Evolutionary conservation across 2,797 vertebrate genomes (phyloP).

Genomic region (Oreochromis grahami): DNA sequence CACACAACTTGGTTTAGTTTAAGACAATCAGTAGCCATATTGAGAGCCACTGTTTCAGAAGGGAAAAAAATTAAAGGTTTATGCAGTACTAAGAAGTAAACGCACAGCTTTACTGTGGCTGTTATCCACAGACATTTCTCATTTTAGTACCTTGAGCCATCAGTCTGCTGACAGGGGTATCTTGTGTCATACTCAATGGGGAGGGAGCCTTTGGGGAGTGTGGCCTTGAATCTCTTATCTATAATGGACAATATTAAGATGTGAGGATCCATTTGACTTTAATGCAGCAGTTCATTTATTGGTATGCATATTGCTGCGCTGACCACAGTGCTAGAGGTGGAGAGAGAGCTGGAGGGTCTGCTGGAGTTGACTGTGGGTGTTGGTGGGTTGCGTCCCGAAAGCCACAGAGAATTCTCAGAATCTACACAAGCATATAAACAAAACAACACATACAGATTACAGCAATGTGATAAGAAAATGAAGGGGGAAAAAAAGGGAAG

Average conservation of each 20-base stretch:
- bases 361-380: constrained; percentile 60
- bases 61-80: background rate
- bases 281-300: background rate
- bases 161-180: constrained; percentile 75
- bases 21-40: background rate
- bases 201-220: constrained; percentile 50
- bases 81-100: background rate
- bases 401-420: constrained; percentile 81
- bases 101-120: background rate
- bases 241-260: constrained; percentile 21
- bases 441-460: background rate
- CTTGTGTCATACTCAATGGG: constrained; percentile 52
- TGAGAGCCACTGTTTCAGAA: background rate
- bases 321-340: constrained; percentile 92
- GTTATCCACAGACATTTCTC: background rate
- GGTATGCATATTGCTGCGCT: constrained; percentile 13
- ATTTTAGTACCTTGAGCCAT: constrained; percentile 81
- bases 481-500: fast-evolving
- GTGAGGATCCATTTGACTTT: background rate
- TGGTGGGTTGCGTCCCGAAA: constrained; percentile 75
- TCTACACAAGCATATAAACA: constrained; percentile 57
- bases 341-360: constrained; percentile 81
- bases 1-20: background rate
- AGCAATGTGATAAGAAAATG: background rate
- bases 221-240: constrained; percentile 73